These are phyloP conservation scores for Corythornis madagascariensis DNA, from an alignment of 2,113 vertebrate genomes.

Conservation along the genomic window DNA sequence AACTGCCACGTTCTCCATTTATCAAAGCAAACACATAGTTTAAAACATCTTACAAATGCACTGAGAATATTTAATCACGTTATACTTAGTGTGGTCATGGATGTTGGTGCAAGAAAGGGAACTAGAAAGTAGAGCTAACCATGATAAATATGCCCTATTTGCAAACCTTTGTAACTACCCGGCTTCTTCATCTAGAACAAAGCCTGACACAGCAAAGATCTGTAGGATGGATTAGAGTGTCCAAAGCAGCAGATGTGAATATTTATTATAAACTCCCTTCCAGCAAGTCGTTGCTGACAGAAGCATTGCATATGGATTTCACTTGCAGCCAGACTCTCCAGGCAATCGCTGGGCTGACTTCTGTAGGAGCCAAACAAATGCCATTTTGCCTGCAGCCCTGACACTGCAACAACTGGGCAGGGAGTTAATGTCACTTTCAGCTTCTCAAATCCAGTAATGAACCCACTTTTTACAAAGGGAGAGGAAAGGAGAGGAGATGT, in stretches of 20 bases:
- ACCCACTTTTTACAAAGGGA: background rate
- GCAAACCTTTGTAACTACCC: constrained; percentile 72
- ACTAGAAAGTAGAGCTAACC: constrained; percentile 64
- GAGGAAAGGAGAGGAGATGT: background rate
- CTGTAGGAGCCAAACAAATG: constrained; percentile 54
- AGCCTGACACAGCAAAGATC: constrained; percentile 80
- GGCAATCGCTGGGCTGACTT: constrained; percentile 47
- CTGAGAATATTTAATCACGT: constrained; percentile 27
- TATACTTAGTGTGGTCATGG: background rate
- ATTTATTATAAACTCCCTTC: constrained; percentile 76
- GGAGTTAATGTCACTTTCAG: constrained; percentile 10
- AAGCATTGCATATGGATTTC: constrained; percentile 70
- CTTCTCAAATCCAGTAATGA: constrained; percentile 22
- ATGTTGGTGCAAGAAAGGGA: constrained; percentile 39
- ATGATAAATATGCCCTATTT: constrained; percentile 77
- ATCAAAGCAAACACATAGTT: background rate
- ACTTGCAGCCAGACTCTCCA: constrained; percentile 48
- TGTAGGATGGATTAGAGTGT: constrained; percentile 80
- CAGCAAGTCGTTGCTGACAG: constrained; percentile 75
- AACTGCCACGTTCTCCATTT: background rate
- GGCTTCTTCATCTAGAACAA: constrained; percentile 77
- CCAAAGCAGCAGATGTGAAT: constrained; percentile 79
- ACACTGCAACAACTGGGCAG: background rate
- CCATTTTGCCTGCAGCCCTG: constrained; percentile 5
- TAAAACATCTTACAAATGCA: background rate